A percentile compares a stretch with the other conserved stretches of the same genome.
Conservation (phyloP, 2,888 invertebrate genomes). For the Cantharis flavilabris region DNA sequence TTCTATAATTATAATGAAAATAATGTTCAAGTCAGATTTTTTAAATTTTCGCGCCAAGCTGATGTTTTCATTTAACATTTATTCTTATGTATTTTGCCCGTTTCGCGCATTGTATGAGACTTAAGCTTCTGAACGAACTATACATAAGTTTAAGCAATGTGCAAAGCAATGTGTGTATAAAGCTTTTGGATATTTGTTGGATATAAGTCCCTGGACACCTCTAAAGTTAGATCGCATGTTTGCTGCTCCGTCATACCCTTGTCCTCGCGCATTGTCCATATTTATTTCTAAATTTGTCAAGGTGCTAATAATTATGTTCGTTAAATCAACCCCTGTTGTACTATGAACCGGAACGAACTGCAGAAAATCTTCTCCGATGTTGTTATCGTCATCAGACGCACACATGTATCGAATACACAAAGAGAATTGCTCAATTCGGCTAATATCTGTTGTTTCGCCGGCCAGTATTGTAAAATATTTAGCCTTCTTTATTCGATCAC, state of each 20-base stretch:
- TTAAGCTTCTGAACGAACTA: too few relatives aligned
- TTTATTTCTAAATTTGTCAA: not conserved
- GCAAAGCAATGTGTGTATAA: not conserved
- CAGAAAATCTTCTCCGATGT: not conserved
- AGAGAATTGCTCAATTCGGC: not conserved
- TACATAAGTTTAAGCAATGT: too few relatives aligned
- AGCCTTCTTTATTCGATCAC: not conserved
- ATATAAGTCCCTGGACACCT: too few relatives aligned
- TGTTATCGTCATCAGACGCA: not conserved
- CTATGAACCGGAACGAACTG: not conserved
- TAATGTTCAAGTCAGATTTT: too few relatives aligned
- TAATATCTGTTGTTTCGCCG: constrained; percentile 4
- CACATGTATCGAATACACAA: not conserved
- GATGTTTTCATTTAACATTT: too few relatives aligned
- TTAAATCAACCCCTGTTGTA: not conserved
- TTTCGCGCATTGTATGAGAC: too few relatives aligned
- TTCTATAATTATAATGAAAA: too few relatives aligned
- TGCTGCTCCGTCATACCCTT: not conserved
- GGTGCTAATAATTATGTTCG: too few relatives aligned
- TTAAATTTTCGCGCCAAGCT: too few relatives aligned
- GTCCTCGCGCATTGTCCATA: not conserved
- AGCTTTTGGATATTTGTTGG: not conserved
- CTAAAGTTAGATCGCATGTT: not conserved
- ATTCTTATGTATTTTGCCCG: too few relatives aligned
- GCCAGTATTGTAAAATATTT: not conserved